Evolutionary conservation across 2,888 invertebrate genomes (phyloP), one percentile per base, ranked within the genome.

Genomic region (Julus scandinavius): DNA sequence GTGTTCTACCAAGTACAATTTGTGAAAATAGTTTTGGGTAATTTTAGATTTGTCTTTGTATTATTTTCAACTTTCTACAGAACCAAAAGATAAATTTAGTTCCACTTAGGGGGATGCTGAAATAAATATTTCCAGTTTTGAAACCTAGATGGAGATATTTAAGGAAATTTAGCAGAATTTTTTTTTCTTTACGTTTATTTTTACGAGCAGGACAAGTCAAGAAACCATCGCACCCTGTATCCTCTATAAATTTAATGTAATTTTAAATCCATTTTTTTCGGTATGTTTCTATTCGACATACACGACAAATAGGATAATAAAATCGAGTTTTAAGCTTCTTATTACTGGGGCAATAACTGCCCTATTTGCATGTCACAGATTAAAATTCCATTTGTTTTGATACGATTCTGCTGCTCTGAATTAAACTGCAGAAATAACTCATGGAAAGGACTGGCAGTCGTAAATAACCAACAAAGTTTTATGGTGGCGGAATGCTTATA

Each of bases 321-420:
- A 72, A 72, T 20, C 9, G 72, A 72, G 72, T 20, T 72, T 72
- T 11, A 29, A 29, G 72, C 5, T 20, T 72, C 20, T 72, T 29
- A 72, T 72, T 72, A 20, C 72, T 72, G 72, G 29, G 72, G 9
- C 29, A 72, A n/a, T 29, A 72, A 72, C 20, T 72, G 72, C 20
- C 20, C 72, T n/a, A 72, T 72, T 72, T 72, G 29, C 72, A 72
- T 72, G n/a, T 6, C 29, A 9, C 9, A 72, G 72, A 72, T 72
- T 72, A 72, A 63, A 63, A 72, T 9, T 72, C 72, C 72, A 72
- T 72, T 72, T 72, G 72, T 72, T 29, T 72, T 72, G 72, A 72
- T 72, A 6, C 72, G 72, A 72, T n/a, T 63, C 63, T 13, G 58
- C 4, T 58, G 4, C 29, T 29, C 29, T 29, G 29, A 29, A 29